Base-by-base conservation (phyloP, 2,113 vertebrate genomes). In the Numenius arquata region DNA sequence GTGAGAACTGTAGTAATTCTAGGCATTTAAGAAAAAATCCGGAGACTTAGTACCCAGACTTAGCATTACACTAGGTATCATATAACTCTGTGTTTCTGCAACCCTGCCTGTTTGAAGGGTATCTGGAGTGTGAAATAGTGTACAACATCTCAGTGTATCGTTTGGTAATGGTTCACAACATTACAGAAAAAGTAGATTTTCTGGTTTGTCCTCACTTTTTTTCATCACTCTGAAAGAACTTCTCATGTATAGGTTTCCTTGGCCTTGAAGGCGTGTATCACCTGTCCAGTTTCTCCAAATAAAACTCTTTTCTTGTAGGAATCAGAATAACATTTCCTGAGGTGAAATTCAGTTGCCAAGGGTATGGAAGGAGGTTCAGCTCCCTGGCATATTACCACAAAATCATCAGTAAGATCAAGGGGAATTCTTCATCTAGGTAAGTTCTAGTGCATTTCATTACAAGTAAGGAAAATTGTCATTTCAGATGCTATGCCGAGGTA, bases 361-460 rank as follows among this genome's bases (percentile, higher is more conserved):
- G 22, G 15, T 79, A 17, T 4, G 6, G 53, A 86, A 85, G 38
- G 56, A 84, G 11, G 17, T 85, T 94, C 81, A 72, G 45, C 4
- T 82, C 34, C 26, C 32, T 82, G 53, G 45, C 55, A 88, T 34
- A 66, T 88, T 87, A 84, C 66, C 63, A 80, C 47, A 86, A 96
- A 93, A 94, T 68, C 52, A 92, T 90, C 62, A 89, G 65, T n/a
- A 90, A 95, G 72, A 80, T 79, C 66, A 96, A 90, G 78, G 38
- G 32, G 62, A 87, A 90, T 80, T 93, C 81, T 93, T 12, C 12
- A 62, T 53, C 50, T 68, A 70, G 29, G 26, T 67, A 45, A 58
- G 29, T 56, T 94, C 62, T 55, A 52, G 15, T 61, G 52, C 52
- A 81, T 86, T 92, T 90, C 80, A 82, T 90, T 86, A 91, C 73